Conservation (phyloP, 2,888 invertebrate species). For the Athrips mouffetella region DNA sequence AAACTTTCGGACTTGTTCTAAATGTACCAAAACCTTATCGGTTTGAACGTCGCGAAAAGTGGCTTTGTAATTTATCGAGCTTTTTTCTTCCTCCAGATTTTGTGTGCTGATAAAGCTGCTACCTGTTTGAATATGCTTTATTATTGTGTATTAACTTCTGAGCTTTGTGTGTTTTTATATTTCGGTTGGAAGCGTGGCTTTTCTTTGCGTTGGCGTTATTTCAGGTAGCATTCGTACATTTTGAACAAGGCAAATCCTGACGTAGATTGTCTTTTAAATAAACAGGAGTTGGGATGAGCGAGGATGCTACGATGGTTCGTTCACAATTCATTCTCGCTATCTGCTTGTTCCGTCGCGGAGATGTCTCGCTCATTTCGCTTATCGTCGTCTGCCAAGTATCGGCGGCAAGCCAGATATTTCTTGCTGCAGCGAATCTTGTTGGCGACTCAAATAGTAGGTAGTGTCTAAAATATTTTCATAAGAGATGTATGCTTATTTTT, state of each 20-base stretch:
- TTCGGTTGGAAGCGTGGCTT: no score
- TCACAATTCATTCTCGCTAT: not conserved
- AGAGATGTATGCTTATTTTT: no score
- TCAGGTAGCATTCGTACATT: no score
- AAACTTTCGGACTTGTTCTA: conserved; percentile 56
- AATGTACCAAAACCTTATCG: conserved; percentile 47
- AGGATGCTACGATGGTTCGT: not conserved
- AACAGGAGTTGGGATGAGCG: no score
- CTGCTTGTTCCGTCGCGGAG: conserved; percentile 35
- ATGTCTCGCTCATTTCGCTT: conserved; percentile 64
- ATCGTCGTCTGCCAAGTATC: conserved; percentile 57
- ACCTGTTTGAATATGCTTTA: not conserved
- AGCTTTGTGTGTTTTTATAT: no score
- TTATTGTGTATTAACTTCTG: no score
- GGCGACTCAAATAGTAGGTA: no score
- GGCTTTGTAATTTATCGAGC: conserved; percentile 22
- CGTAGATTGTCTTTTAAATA: no score
- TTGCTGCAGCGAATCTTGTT: no score
- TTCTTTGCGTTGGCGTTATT: no score
- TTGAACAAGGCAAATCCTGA: no score
- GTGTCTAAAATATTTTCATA: no score
- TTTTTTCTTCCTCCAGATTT: not conserved
- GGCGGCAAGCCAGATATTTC: conserved; percentile 53
- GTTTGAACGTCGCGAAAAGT: conserved; percentile 33
- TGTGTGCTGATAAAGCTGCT: not conserved